Evolutionary conservation across 2,888 invertebrate genomes (phyloP).

Genomic region (Cephus pulcher): DNA sequence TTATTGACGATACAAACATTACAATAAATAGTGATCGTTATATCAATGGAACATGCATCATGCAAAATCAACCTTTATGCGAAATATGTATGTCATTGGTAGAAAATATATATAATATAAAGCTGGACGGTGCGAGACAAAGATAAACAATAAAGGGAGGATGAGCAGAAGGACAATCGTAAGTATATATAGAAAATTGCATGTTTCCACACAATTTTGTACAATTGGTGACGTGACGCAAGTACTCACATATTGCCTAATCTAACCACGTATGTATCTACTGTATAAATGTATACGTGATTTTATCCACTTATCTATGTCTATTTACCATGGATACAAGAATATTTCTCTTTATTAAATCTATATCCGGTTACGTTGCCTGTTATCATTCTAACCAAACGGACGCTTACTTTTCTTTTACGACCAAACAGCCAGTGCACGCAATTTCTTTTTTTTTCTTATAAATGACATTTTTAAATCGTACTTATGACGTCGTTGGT

Average conservation of each 20-base stretch:
- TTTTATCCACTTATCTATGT: neutral
- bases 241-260: neutral
- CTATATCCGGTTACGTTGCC: neutral
- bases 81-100: neutral
- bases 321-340: neutral
- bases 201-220: neutral
- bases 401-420: neutral
- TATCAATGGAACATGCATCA: neutral
- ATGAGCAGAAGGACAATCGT: neutral
- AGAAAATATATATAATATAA: neutral
- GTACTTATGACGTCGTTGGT: neutral
- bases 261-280: neutral
- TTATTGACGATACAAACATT: neutral
- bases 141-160: neutral
- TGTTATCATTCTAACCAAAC: neutral
- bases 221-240: neutral
- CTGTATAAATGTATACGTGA: neutral
- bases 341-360: neutral
- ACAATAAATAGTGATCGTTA: neutral
- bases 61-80: neutral
- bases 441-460: neutral
- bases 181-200: neutral
- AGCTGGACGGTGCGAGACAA: neutral
- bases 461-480: neutral
- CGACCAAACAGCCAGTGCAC: neutral